Percentiles rank a stretch among this genome's conserved stretches.
These are phyloP conservation scores for Platyrinchus mystaceus DNA, from an alignment of 2,797 vertebrate genomes.

Conservation along the genomic window DNA sequence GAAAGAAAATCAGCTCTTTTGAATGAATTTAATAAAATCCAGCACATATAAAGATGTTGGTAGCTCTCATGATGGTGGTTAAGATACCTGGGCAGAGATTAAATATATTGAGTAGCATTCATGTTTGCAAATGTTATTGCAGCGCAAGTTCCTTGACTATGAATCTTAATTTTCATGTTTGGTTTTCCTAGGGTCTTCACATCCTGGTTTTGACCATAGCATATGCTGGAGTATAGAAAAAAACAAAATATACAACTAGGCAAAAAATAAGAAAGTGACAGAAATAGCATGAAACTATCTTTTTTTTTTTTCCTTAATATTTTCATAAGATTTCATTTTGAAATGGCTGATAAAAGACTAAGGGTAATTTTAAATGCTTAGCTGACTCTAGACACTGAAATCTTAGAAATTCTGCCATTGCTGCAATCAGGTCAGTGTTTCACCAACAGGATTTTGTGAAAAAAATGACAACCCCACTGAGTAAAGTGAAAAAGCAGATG, in stretches of 20 bases:
- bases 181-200: background rate
- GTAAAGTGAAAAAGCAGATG: background rate
- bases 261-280: background rate
- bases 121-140: background rate
- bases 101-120: background rate
- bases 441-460: background rate
- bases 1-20: background rate
- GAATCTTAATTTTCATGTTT: background rate
- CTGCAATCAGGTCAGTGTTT: background rate
- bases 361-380: background rate
- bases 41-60: background rate
- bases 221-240: background rate
- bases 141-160: background rate
- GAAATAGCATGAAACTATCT: background rate
- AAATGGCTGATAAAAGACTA: background rate
- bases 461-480: background rate
- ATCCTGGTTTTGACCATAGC: background rate
- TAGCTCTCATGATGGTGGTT: background rate
- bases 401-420: background rate
- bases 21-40: background rate
- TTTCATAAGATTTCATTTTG: background rate
- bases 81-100: background rate
- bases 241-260: background rate
- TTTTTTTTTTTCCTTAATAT: background rate
- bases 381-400: background rate